Conservation (phyloP, 2,888 invertebrate species). For the Atrina japonica region DNA sequence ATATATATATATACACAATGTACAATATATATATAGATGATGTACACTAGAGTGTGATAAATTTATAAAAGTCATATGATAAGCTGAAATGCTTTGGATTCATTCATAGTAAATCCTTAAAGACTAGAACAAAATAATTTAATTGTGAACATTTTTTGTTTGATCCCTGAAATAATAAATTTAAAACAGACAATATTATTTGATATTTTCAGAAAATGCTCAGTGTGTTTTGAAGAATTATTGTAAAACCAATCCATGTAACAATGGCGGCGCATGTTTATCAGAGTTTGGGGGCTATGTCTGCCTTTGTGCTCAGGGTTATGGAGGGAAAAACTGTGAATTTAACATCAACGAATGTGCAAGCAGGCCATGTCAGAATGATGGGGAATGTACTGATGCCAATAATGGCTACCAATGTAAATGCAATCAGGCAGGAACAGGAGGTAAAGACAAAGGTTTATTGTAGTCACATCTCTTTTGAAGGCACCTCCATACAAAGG, state of each 20-base stretch:
- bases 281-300: slow-evolving; percentile 50
- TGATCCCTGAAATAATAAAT: too few species aligned
- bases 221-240: slow-evolving; percentile 34
- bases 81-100: too few species aligned
- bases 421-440: slow-evolving; percentile 39
- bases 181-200: too few species aligned
- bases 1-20: too few species aligned
- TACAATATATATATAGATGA: too few species aligned
- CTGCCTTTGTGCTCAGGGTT: slow-evolving; percentile 56
- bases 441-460: slow-evolving; percentile 18
- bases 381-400: slow-evolving; percentile 50
- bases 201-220: neutral
- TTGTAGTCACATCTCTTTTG: too few species aligned
- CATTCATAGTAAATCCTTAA: too few species aligned
- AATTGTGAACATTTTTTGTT: too few species aligned
- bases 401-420: slow-evolving; percentile 52
- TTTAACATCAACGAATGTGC: slow-evolving; percentile 51
- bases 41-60: too few species aligned
- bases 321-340: slow-evolving; percentile 50
- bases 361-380: slow-evolving; percentile 51
- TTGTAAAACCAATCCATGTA: slow-evolving; percentile 48
- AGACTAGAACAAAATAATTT: too few species aligned
- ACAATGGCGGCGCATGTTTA: slow-evolving; percentile 55
- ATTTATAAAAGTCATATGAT: too few species aligned
- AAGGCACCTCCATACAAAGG: too few species aligned